Evolutionary conservation across 2,797 vertebrate genomes (phyloP), one percentile per base, ranked within the genome.

Genomic region (Macrochelys suwanniensis): DNA sequence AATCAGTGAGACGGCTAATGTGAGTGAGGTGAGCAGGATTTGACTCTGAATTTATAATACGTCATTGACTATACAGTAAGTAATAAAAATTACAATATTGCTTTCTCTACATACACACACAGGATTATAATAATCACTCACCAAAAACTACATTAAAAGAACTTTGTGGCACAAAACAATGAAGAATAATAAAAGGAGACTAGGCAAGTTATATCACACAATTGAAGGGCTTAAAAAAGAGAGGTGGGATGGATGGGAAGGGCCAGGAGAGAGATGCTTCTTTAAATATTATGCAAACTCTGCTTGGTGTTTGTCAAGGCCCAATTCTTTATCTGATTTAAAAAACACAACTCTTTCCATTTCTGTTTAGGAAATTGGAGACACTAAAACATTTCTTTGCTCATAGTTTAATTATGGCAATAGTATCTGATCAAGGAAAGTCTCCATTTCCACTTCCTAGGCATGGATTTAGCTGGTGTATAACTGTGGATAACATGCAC

Each of bases 321-420:
- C 74, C 79, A 59, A 54, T 49, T 78, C 68, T 95, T 96, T 88
- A 96, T 95, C 79, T 95, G 59, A 65, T 94, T 74, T 88, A 83
- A 92, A 95, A 91, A 96, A 92, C 91, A 90, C 31, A 71, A 84
- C 91, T 83, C 47, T 71, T 94, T 96, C 71, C 5, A 2, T 91
- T 97, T 90, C 85, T 76, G 80, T 88, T 82, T 93, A 76, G 88
- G 77, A 91, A 94, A 93, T 77, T 71, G 78, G 96, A 95, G 86
- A 95, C 68, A 91, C 25, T 71, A 92, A 79, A 80, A 50, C 53
- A 53, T 65, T 59, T 74, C 92, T 96, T 96, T 95, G 90, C 90
- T 96, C 59, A 28, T 77, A 87, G 85, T 87, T 90, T 94, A 54
- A 86, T 82, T 92, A 87, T 91, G 49, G 51, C 68, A 88, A 81